Evolutionary conservation across 2,797 vertebrate species (phyloP).

Genomic region (Amphiprion clarkii): DNA sequence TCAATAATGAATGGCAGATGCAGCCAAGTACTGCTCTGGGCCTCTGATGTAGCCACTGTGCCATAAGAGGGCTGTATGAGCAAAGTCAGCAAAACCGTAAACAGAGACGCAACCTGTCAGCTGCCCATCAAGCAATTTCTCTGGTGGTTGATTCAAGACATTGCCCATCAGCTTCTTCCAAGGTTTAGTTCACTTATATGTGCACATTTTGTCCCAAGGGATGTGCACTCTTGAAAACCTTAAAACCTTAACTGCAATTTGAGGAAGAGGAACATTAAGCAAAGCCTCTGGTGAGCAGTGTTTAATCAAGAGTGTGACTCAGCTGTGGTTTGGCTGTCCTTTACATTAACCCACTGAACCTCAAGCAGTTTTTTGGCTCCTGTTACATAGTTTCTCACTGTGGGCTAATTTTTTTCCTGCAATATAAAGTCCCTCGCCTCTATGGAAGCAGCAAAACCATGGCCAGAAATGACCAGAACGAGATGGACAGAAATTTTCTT

Average conservation of each 20-base stretch:
- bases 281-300: not conserved
- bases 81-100: constrained; percentile 59
- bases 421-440: too few relatives aligned
- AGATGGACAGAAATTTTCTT: too few relatives aligned
- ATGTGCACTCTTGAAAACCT: not conserved
- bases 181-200: constrained; percentile 7
- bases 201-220: not conserved
- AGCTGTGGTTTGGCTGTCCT: too few relatives aligned
- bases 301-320: not conserved
- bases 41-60: constrained; percentile 39
- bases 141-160: constrained; percentile 42
- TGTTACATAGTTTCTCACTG: too few relatives aligned
- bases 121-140: constrained; percentile 43
- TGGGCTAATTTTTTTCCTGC: too few relatives aligned
- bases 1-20: constrained; percentile 61
- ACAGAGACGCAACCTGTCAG: constrained; percentile 48
- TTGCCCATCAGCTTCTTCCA: constrained; percentile 16
- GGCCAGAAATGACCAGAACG: too few relatives aligned
- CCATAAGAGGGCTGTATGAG: constrained; percentile 27
- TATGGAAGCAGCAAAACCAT: too few relatives aligned
- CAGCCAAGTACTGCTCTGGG: constrained; percentile 56
- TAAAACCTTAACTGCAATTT: not conserved
- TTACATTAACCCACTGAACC: too few relatives aligned
- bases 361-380: too few relatives aligned
- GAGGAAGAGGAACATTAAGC: not conserved